A percentile compares a stretch with the other conserved stretches of the same genome.
Conservation (phyloP, 2,113 vertebrate genomes). For the Carlito syrichta region DNA sequence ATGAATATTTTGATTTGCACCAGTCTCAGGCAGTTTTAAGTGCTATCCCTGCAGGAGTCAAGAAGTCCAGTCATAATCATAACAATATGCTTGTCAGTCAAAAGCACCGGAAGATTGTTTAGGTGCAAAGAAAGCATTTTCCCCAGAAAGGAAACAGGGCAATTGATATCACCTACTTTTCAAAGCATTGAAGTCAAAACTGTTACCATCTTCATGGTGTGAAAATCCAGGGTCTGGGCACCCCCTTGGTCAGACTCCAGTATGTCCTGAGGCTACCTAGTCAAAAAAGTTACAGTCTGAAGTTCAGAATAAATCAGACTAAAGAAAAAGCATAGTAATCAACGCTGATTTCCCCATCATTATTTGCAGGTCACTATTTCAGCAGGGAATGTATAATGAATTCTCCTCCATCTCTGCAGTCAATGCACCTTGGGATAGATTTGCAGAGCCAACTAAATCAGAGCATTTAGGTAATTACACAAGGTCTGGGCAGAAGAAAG, state of each 20-base stretch:
- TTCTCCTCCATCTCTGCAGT: conserved; percentile 33
- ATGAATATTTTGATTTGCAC: conserved; percentile 85
- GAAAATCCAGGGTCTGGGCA: conserved; percentile 66
- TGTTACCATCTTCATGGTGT: conserved; percentile 70
- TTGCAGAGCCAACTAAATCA: conserved; percentile 47
- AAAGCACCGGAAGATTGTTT: conserved; percentile 80
- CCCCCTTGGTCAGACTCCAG: conserved; percentile 38
- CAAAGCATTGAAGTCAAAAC: conserved; percentile 76
- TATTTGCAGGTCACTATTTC: conserved; percentile 61
- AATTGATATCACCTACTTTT: conserved; percentile 76
- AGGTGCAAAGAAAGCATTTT: conserved; percentile 80
- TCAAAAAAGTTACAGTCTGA: conserved; percentile 41
- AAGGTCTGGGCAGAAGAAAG: conserved; percentile 42
- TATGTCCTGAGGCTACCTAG: conserved; percentile 50
- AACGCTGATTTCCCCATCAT: conserved; percentile 56
- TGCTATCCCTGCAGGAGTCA: conserved; percentile 81
- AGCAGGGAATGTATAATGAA: conserved; percentile 61
- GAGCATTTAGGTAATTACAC: conserved; percentile 49
- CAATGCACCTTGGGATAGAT: conserved; percentile 46
- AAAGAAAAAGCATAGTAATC: conserved; percentile 39
- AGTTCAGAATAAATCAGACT: conserved; percentile 63
- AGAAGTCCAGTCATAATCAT: conserved; percentile 78
- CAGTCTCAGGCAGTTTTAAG: conserved; percentile 81
- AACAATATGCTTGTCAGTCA: conserved; percentile 84
- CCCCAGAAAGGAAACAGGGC: conserved; percentile 73